Evolutionary conservation across 2,797 vertebrate genomes (phyloP).

Genomic region (Echiichthys vipera): DNA sequence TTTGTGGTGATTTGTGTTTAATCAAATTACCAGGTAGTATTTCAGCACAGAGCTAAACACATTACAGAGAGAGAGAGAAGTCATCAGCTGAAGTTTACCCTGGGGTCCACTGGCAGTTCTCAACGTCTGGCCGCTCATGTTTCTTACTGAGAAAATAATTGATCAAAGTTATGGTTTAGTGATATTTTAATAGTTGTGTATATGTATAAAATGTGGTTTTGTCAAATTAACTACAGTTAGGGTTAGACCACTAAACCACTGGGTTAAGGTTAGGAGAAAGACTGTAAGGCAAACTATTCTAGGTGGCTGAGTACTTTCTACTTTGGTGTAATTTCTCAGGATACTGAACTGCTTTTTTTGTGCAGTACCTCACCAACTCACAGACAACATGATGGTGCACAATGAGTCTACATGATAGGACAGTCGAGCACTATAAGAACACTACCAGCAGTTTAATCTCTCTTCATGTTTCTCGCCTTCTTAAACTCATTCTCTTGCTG

Average conservation of each 20-base stretch:
- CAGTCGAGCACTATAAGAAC: neutral
- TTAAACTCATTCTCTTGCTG: neutral
- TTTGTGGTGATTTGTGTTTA: no score
- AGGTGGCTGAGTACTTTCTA: no score
- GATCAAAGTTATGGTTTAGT: no score
- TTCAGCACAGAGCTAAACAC: neutral
- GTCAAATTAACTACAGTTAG: neutral
- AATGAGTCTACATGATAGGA: neutral
- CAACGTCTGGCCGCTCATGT: neutral
- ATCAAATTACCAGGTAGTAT: neutral
- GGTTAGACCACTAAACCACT: neutral
- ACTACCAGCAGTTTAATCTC: slow-evolving; percentile 15
- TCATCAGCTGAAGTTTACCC: neutral
- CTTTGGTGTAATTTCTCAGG: neutral
- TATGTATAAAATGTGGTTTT: neutral
- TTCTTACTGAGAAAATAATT: no score
- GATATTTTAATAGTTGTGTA: neutral
- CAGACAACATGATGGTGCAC: slow-evolving; percentile 6
- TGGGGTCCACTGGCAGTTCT: neutral
- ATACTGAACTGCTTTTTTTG: neutral
- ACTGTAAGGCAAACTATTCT: neutral
- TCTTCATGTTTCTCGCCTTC: slow-evolving; percentile 6
- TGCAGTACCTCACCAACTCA: slow-evolving; percentile 12
- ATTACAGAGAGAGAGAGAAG: neutral
- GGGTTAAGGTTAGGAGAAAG: neutral